Evolutionary conservation across 2,797 vertebrate species (phyloP), one percentile per base, ranked within the genome.

Genomic region (Thripadectes ignobilis): DNA sequence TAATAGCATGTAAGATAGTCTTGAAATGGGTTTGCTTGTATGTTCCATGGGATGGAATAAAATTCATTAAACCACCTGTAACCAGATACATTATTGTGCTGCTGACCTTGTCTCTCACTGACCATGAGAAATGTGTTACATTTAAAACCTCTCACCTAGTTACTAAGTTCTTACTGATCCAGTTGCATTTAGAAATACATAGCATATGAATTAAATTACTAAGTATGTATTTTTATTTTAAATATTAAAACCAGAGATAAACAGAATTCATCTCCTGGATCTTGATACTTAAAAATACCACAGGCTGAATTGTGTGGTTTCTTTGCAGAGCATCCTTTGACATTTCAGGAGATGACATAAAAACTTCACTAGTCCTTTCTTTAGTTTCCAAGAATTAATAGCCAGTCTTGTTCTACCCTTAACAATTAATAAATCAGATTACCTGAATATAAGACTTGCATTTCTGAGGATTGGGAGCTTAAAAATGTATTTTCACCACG

Each of bases 41-140:
- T 72, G 59, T 81, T 20, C 9, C 30, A 29, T 76, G 67, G 91
- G 36, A 51, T 84, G 54, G 76, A 84, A 73, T 98, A 98, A 98
- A 98, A 96, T 39, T 86, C 61, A 74, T 93, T 85, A 68, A 90
- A 89, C 51, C 71, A 26, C 32, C 45, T 72, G 17, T 93, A 88
- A 88, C 54, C 55, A 38, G 55, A 29, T 54, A 38, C 15, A 38
- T 92, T 91, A 55, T 91, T 79, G 30, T 76, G 69, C 89, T 92
- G 59, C 62, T 84, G 51, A 63, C 27, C 52, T 93, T 46, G 11
- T 58, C 59, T 71, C 52, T 72, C 41, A 58, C 48, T 30, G 67
- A 29, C 14, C 45, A 45, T 0, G 0, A 46, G 66, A 63, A 67
- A 38, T 19, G 5, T 46, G 19, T 34, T 85, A 51, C 29, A 45